A percentile compares a stretch with the other conserved stretches of the same genome.
These are phyloP conservation scores for Gobius niger DNA, from an alignment of 2,113 vertebrate genomes.

Conservation along the genomic window DNA sequence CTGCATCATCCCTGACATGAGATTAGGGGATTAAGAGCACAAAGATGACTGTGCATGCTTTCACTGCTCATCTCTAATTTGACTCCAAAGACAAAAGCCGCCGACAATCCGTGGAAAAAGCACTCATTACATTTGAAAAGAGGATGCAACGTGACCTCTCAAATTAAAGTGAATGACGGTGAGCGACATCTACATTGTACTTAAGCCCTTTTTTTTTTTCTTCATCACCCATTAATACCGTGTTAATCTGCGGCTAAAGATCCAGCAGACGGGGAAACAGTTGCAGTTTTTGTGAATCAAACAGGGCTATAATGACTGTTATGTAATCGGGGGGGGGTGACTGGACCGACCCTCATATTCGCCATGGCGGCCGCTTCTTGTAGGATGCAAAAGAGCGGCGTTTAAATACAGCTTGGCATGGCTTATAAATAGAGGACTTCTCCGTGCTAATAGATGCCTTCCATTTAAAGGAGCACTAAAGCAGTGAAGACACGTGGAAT, in stretches of 20 bases:
- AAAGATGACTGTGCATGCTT: background rate
- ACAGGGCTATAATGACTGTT: background rate
- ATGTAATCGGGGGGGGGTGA: slow-evolving; percentile 13
- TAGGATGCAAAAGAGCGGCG: slow-evolving; percentile 7
- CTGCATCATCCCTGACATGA: background rate
- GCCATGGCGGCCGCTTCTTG: slow-evolving; percentile 5
- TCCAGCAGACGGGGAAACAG: background rate
- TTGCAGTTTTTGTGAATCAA: slow-evolving; percentile 16
- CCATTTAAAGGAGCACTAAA: slow-evolving; percentile 27
- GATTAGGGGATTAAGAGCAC: background rate
- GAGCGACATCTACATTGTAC: background rate
- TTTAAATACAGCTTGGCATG: slow-evolving; percentile 20
- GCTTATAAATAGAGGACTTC: slow-evolving; percentile 12
- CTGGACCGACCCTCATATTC: slow-evolving; percentile 11
- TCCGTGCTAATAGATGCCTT: slow-evolving; percentile 28
- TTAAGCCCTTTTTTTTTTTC: background rate
- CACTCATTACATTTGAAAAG: background rate
- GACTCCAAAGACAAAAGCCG: slow-evolving; percentile 3
- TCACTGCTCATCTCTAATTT: background rate
- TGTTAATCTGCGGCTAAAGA: slow-evolving; percentile 25
- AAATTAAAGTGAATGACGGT: slow-evolving; percentile 20
- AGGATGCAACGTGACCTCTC: slow-evolving; percentile 5
- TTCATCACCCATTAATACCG: background rate
- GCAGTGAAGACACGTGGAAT: slow-evolving; percentile 24
- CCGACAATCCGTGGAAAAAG: slow-evolving; percentile 5